Evolutionary conservation across 2,888 invertebrate genomes (phyloP).

Genomic region (Cantharis rustica): DNA sequence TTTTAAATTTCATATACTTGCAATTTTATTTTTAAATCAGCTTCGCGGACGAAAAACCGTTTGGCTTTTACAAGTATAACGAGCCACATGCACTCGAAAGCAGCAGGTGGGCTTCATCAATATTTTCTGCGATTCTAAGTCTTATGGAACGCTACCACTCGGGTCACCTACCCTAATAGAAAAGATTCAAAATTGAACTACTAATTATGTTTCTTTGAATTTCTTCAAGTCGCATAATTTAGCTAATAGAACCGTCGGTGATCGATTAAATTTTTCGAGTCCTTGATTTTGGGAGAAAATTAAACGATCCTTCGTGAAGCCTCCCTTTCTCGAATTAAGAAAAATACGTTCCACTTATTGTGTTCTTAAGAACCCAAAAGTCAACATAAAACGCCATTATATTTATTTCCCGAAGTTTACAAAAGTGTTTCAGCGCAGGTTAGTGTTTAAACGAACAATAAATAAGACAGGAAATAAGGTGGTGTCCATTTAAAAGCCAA

Average conservation of each 20-base stretch:
- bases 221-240: not conserved
- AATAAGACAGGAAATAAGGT: conserved; percentile 22
- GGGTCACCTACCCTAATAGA: not conserved
- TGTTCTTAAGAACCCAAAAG: not conserved
- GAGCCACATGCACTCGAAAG: conserved; percentile 17
- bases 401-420: not conserved
- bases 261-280: not conserved
- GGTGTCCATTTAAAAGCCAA: conserved; percentile 25
- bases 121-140: conserved; percentile 2
- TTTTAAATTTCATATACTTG: conserved; percentile 18
- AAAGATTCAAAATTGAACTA: not conserved
- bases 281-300: not conserved
- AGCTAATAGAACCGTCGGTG: not conserved
- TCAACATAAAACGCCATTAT: not conserved
- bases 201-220: not conserved
- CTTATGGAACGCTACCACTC: not conserved
- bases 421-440: not conserved
- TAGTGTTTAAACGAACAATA: not conserved
- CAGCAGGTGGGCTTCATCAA: conserved; percentile 16
- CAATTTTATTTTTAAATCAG: conserved; percentile 19
- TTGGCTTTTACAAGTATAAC: conserved; percentile 13
- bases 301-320: not conserved
- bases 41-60: conserved; percentile 7
- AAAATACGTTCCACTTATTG: not conserved
- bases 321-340: not conserved